Conservation (phyloP, 2,797 vertebrate genomes). For the Fratercula arctica region DNA sequence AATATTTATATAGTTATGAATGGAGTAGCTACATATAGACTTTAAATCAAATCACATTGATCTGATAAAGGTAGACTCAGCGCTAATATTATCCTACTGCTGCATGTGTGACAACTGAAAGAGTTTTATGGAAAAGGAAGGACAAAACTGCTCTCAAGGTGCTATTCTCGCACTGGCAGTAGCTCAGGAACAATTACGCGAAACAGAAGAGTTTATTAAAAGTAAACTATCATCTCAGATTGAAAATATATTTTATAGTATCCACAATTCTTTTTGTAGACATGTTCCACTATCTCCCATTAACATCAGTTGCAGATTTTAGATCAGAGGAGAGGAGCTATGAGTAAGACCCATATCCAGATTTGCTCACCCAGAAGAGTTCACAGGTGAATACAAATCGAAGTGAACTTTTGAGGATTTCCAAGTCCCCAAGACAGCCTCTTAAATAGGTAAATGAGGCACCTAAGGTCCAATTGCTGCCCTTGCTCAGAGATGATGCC, state of each 20-base stretch:
- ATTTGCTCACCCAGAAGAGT: neutral
- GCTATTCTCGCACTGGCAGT: neutral
- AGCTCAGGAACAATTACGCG: neutral
- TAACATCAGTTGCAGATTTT: neutral
- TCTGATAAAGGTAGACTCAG: neutral
- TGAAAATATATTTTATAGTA: neutral
- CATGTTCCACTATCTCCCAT: neutral
- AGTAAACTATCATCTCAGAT: neutral
- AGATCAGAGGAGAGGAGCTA: neutral
- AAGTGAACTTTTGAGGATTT: neutral
- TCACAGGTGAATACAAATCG: fast-evolving
- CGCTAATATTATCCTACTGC: neutral
- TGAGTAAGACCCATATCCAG: neutral
- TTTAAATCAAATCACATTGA: neutral
- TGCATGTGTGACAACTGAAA: neutral
- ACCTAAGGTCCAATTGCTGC: neutral
- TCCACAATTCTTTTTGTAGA: neutral
- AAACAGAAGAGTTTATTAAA: neutral
- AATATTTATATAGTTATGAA: neutral
- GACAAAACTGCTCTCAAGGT: neutral
- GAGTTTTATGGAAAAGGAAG: neutral
- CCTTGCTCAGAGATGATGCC: neutral
- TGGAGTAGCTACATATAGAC: neutral
- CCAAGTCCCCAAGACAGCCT: fast-evolving
- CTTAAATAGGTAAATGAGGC: neutral